These are phyloP conservation scores for Andrena marginata DNA, from an alignment of 2,888 invertebrate species.

Conservation along the genomic window DNA sequence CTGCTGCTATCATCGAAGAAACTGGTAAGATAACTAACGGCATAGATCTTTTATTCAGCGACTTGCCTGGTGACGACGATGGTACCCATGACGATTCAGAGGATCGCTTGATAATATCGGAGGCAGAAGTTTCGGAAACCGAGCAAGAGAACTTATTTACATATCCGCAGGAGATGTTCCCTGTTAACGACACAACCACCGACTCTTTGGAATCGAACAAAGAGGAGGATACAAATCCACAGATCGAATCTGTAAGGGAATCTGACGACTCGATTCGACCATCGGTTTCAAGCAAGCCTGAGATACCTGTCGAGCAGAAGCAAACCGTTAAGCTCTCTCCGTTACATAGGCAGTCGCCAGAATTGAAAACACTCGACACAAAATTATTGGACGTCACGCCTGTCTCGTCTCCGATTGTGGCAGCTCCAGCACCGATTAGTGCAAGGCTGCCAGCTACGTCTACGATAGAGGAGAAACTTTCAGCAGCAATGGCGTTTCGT, in stretches of 20 bases:
- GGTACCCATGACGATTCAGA: conserved; percentile 86
- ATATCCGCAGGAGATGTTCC: conserved; percentile 88
- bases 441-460: conserved; percentile 83
- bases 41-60: conserved; percentile 83
- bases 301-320: conserved; percentile 51
- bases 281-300: conserved; percentile 39
- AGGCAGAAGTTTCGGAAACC: conserved; percentile 88
- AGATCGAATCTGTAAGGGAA: conserved; percentile 50
- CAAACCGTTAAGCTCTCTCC: conserved; percentile 52
- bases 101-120: conserved; percentile 87
- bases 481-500: conserved; percentile 80
- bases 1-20: conserved; percentile 72
- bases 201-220: conserved; percentile 68
- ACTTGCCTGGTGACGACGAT: conserved; percentile 83
- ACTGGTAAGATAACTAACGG: conserved; percentile 73
- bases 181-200: conserved; percentile 71
- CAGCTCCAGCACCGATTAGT: conserved; percentile 81
- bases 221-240: conserved; percentile 50
- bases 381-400: conserved; percentile 75
- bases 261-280: conserved; percentile 33
- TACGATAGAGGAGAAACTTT: conserved; percentile 83
- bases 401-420: conserved; percentile 72
- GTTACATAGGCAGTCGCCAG: conserved; percentile 60
- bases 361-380: conserved; percentile 62
- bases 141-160: conserved; percentile 87